These are phyloP conservation scores for Drosophila greeni DNA, from an alignment of 2,888 invertebrate genomes.

Conservation along the genomic window DNA sequence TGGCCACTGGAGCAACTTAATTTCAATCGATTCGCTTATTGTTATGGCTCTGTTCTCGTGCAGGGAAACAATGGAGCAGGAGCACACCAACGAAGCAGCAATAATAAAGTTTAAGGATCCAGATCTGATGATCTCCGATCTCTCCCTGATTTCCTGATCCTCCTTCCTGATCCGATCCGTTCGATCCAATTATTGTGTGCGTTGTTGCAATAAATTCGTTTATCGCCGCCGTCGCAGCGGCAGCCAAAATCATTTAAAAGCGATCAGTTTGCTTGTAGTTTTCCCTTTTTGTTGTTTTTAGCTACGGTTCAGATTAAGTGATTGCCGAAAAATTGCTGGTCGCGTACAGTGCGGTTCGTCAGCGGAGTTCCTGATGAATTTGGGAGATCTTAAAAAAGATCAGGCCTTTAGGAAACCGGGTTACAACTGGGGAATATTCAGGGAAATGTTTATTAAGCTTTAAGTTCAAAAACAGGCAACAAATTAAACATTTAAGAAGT, in stretches of 20 bases:
- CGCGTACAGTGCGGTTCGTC: constrained; percentile 20
- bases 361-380: not conserved
- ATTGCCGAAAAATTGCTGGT: constrained; percentile 62
- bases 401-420: not conserved
- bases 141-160: constrained; percentile 5
- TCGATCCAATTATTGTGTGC: constrained; percentile 75
- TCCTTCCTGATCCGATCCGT: constrained; percentile 18
- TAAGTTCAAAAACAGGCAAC: too few species aligned
- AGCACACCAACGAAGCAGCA: constrained; percentile 62
- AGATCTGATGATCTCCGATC: constrained; percentile 31
- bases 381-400: too few species aligned
- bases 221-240: constrained; percentile 69
- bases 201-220: constrained; percentile 78
- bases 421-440: not conserved
- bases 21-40: constrained; percentile 67
- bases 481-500: too few species aligned
- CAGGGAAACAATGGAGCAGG: constrained; percentile 61
- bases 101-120: constrained; percentile 70
- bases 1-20: constrained; percentile 69
- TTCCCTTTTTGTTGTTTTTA: constrained; percentile 2
- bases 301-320: constrained; percentile 70
- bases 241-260: constrained; percentile 73
- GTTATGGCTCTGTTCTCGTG: constrained; percentile 51
- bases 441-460: too few species aligned
- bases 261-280: constrained; percentile 60